These are phyloP conservation scores for Eretmochelys imbricata DNA, from an alignment of 2,113 vertebrate species.

Conservation along the genomic window DNA sequence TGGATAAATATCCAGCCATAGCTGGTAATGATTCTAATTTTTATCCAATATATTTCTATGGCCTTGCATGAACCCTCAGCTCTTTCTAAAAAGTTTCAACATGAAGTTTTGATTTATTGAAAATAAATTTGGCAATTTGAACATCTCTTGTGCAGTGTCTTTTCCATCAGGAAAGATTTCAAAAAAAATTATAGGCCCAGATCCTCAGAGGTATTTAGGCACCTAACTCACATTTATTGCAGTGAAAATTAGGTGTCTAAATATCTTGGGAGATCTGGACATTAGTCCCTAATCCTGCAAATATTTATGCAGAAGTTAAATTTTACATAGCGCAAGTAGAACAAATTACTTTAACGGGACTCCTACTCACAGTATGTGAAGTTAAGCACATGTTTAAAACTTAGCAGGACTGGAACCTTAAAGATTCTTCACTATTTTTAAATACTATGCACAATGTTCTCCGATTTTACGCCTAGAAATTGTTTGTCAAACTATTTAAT, in stretches of 20 bases:
- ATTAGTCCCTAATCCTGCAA: not conserved
- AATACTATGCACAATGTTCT: not conserved
- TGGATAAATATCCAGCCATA: not conserved
- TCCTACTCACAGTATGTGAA: not conserved
- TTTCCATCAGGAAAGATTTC: not conserved
- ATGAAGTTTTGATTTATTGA: not conserved
- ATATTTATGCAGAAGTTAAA: not conserved
- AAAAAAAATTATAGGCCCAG: not conserved
- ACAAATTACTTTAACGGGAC: not conserved
- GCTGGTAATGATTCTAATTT: not conserved
- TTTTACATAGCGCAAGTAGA: not conserved
- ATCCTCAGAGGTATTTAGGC: not conserved
- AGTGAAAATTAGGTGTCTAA: not conserved
- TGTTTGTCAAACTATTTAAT: not conserved
- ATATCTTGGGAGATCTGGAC: not conserved
- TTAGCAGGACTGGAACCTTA: not conserved
- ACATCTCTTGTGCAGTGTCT: not conserved
- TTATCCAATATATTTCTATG: not conserved
- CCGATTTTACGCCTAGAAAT: not conserved
- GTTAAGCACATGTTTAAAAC: not conserved
- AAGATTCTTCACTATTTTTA: not conserved
- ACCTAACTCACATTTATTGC: not conserved
- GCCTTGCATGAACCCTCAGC: not conserved
- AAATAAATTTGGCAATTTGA: not conserved
- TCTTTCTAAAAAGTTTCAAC: not conserved